Evolutionary conservation across 2,888 invertebrate genomes (phyloP).

Genomic region (Drosophila melanosoma): DNA sequence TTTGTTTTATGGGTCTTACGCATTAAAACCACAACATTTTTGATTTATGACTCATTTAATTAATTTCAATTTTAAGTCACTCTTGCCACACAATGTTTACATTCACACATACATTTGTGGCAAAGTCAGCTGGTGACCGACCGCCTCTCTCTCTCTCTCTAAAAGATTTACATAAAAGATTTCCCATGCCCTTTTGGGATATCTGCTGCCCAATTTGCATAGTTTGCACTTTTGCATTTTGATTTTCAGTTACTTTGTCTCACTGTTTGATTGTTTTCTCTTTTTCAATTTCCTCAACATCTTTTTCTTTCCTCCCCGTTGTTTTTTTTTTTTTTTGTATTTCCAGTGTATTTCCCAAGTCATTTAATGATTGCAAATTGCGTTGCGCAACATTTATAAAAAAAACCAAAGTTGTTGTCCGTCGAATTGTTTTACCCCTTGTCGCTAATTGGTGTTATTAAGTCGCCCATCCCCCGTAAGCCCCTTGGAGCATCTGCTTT

Average conservation of each 20-base stretch:
- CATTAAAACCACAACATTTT: slow-evolving; percentile 15
- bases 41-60: slow-evolving; percentile 28
- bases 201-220: slow-evolving; percentile 52
- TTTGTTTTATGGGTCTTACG: not conserved
- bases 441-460: slow-evolving; percentile 24
- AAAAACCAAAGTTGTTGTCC: slow-evolving; percentile 17
- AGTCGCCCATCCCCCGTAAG: not conserved
- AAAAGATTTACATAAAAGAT: slow-evolving; percentile 25
- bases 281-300: slow-evolving; percentile 34
- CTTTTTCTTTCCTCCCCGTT: slow-evolving; percentile 4
- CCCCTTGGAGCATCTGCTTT: slow-evolving; percentile 16
- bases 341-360: slow-evolving; percentile 10
- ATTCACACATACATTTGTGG: slow-evolving; percentile 44
- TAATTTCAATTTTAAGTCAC: slow-evolving; percentile 17
- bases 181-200: slow-evolving; percentile 33
- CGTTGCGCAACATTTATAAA: slow-evolving; percentile 25
- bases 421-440: not conserved
- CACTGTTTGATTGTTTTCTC: slow-evolving; percentile 18
- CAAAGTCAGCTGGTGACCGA: slow-evolving; percentile 8
- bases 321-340: not conserved
- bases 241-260: slow-evolving; percentile 27
- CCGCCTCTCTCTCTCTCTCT: not conserved
- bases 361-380: slow-evolving; percentile 35
- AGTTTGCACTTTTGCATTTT: slow-evolving; percentile 16
- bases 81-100: slow-evolving; percentile 7